Base-by-base conservation (phyloP, 2,888 invertebrate genomes). In the Drosophila buzzatii region DNA sequence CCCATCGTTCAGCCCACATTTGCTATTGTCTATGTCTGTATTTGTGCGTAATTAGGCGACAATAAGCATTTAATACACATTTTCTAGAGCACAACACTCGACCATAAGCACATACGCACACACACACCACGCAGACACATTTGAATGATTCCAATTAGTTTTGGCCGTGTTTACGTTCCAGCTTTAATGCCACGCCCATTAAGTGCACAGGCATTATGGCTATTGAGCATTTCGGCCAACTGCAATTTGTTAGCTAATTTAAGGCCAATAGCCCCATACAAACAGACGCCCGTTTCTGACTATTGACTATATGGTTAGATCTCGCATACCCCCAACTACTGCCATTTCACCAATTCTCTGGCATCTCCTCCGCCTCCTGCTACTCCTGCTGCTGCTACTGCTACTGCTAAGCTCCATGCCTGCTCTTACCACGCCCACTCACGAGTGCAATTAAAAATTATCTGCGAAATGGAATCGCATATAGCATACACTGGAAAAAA, bases 1-100 rank as follows among this genome's bases (percentile, higher is more conserved):
- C 53, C 23, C 6, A 45, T 61, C 47, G 57, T 73, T 73, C 55
- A 69, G 39, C 67, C 56, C 64, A 62, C 62, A 66, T 70, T 72
- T 72, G 60, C 67, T 68, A 73, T 75, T 42, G 31, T 47, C 37
- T 47, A 18, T 20, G 8, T 51, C 51, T 37, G 14, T 53, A 47
- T 75, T 82, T 80, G 79, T 82, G 72, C 70, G 82, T 81, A 91
- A 90, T 90, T 86, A 90, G 89, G 90, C 89, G 89, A 83, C 90
- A 89, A 86, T 90, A 90, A 85, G 89, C 87, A 89, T 89, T 86
- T 89, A 89, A 89, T 90, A 89, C 82, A 85, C 85, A 89, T 89
- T 89, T 86, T 73, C 81, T 74, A 55, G 23, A 67, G 71, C 64
- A 81, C 56, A 69, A 51, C 64, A 49, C 37, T 35, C 37, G 37